phyloP scores from a whole-genome alignment of 2,113 vertebrate species.

The Sclerurus mexicanus region DNA sequence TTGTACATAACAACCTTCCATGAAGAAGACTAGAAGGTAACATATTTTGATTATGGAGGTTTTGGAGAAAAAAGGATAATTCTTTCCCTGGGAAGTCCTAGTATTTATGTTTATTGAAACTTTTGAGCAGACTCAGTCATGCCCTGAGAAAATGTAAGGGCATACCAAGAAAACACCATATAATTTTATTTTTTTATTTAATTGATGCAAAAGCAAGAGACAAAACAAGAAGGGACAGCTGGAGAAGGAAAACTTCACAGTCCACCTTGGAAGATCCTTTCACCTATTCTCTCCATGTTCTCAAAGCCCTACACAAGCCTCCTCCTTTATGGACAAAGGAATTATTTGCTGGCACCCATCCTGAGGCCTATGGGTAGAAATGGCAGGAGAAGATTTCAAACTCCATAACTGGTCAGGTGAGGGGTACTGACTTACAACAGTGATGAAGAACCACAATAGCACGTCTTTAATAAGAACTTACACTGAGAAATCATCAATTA shows the following conservation, averaged over 20 bases:
- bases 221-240: not conserved
- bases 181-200: too few species aligned
- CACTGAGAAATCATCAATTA: not conserved
- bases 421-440: not conserved
- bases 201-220: not conserved
- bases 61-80: not conserved
- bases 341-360: not conserved
- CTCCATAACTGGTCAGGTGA: not conserved
- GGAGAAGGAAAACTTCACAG: not conserved
- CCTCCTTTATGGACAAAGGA: not conserved
- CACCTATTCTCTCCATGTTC: not conserved
- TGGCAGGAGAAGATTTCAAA: not conserved
- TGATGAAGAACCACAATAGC: rapidly evolving
- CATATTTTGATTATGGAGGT: too few species aligned
- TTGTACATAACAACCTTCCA: not conserved
- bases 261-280: not conserved
- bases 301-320: not conserved
- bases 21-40: too few species aligned
- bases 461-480: not conserved
- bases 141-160: not conserved
- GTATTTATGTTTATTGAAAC: not conserved
- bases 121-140: not conserved
- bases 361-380: not conserved
- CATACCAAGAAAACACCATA: not conserved
- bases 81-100: not conserved